These are phyloP conservation scores for Trissolcus japonicus DNA, from an alignment of 2,888 invertebrate genomes.

Conservation along the genomic window DNA sequence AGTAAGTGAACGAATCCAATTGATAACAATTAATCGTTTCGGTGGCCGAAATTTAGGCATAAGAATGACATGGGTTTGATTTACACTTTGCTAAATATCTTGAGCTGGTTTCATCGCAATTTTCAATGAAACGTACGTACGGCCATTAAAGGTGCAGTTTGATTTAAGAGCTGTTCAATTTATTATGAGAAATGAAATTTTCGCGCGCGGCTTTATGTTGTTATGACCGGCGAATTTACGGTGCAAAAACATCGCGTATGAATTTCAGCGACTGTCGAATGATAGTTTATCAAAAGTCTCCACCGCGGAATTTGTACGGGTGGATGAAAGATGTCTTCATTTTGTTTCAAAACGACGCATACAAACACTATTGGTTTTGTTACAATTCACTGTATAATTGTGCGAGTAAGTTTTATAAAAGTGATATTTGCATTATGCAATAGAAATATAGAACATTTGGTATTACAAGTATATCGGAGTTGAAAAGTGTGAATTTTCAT, in stretches of 20 bases:
- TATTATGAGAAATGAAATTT: constrained; percentile 52
- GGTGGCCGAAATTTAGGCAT: constrained; percentile 20
- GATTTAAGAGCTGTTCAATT: constrained; percentile 34
- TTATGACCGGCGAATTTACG: constrained; percentile 24
- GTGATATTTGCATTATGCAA: constrained; percentile 15
- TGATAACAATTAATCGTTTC: constrained; percentile 10
- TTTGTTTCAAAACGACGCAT: constrained; percentile 11
- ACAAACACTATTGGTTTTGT: constrained; percentile 15
- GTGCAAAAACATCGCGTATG: constrained; percentile 21
- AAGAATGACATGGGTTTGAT: constrained; percentile 38
- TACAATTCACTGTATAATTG: constrained; percentile 1
- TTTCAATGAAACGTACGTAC: constrained; percentile 26
- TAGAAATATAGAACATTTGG: constrained; percentile 4
- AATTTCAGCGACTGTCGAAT: constrained; percentile 19
- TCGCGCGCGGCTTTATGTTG: constrained; percentile 4
- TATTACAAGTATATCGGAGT: too few species aligned
- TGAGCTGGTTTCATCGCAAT: constrained; percentile 43
- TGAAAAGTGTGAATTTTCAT: too few species aligned
- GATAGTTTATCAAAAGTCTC: constrained; percentile 26
- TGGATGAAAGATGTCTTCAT: constrained; percentile 19
- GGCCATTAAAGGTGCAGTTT: constrained; percentile 35
- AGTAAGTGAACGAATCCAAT: constrained; percentile 5
- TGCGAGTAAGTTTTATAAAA: constrained; percentile 25
- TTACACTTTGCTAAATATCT: constrained; percentile 48
- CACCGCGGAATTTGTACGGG: background rate